Evolutionary conservation across 2,797 vertebrate species (phyloP).

Genomic region (Darevskia nairensis): DNA sequence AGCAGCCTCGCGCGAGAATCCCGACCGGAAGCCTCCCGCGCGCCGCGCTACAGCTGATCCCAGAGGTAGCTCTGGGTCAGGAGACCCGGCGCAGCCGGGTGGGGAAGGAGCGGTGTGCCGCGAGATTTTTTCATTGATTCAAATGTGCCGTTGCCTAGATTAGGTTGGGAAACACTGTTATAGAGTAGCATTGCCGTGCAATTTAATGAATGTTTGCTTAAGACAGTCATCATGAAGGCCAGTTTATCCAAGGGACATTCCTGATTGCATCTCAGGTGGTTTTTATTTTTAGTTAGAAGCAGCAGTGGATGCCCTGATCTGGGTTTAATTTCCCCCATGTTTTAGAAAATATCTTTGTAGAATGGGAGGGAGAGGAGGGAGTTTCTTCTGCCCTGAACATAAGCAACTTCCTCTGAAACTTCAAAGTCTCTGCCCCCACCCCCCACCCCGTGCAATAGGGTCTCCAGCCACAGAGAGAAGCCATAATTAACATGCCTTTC

Average conservation of each 20-base stretch:
- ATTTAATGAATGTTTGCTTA: not conserved
- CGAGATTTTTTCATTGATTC: no score
- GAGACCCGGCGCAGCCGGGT: no score
- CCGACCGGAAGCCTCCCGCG: no score
- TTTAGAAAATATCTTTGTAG: slow-evolving; percentile 10
- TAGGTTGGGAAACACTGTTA: no score
- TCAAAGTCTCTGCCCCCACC: slow-evolving; percentile 65
- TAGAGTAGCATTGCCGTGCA: not conserved
- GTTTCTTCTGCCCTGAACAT: slow-evolving; percentile 20
- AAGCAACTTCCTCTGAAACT: slow-evolving; percentile 68
- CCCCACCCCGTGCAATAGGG: slow-evolving; percentile 48
- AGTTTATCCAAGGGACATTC: not conserved
- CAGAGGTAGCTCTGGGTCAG: no score
- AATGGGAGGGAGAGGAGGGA: not conserved
- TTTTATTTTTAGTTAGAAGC: slow-evolving; percentile 8
- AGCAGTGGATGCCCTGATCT: not conserved
- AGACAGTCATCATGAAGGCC: not conserved
- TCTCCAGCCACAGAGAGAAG: slow-evolving; percentile 72
- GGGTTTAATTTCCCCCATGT: slow-evolving; percentile 15
- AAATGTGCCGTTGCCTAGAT: no score
- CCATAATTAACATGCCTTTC: slow-evolving; percentile 76
- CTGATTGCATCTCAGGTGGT: not conserved
- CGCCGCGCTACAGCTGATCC: no score
- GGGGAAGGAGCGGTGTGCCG: no score
- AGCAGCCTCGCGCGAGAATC: no score